Evolutionary conservation across 2,797 vertebrate genomes (phyloP).

Genomic region (Cuniculus paca): DNA sequence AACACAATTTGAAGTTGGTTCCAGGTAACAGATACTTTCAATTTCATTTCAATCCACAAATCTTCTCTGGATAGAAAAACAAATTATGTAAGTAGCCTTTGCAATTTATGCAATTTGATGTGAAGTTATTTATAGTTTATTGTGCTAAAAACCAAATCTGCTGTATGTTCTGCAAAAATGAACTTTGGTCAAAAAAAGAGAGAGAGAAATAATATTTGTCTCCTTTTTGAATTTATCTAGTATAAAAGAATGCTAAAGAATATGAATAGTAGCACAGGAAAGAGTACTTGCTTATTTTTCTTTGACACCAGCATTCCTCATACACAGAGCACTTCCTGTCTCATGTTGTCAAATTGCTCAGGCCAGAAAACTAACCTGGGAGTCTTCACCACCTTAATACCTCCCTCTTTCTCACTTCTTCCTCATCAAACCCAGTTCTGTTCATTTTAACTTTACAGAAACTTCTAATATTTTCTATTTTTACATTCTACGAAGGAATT

Average conservation of each 20-base stretch:
- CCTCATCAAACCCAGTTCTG: not conserved
- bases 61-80: constrained; percentile 35
- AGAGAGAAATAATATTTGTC: not conserved
- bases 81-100: not conserved
- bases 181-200: not conserved
- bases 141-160: not conserved
- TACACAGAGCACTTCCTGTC: not conserved
- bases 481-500: not conserved
- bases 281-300: not conserved
- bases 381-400: not conserved
- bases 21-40: not conserved
- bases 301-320: not conserved
- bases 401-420: not conserved
- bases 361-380: not conserved
- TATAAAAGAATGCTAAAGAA: not conserved
- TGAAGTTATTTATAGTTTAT: not conserved
- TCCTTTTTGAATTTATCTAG: not conserved
- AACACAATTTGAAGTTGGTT: not conserved
- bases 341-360: not conserved
- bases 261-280: not conserved
- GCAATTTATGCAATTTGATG: not conserved
- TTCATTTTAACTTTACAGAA: not conserved
- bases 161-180: not conserved
- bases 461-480: not conserved
- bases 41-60: constrained; percentile 9